Conservation (phyloP, 2,888 invertebrate species). For the Epicampocera succincta region DNA sequence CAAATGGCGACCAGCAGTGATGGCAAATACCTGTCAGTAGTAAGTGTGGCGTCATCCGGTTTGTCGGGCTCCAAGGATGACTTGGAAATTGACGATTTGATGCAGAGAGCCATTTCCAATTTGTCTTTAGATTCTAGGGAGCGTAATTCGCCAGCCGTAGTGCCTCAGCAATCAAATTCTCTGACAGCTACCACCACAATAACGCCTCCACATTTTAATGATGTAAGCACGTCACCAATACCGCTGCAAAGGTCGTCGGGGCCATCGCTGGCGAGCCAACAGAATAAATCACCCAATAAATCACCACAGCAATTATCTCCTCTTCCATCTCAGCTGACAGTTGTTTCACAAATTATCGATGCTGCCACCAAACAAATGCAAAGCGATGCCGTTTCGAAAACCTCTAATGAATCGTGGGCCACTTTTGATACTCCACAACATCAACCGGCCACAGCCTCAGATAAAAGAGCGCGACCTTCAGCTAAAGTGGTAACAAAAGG, state of each 20-base stretch:
- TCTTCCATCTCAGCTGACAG: constrained; percentile 80
- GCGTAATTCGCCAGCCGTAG: constrained; percentile 78
- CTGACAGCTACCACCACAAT: constrained; percentile 46
- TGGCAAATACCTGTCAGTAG: constrained; percentile 76
- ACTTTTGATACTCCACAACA: constrained; percentile 83
- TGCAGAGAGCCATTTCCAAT: constrained; percentile 82
- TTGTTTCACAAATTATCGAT: constrained; percentile 82
- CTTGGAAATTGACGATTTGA: constrained; percentile 81
- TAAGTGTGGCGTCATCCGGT: constrained; percentile 61
- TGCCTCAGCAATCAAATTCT: constrained; percentile 65
- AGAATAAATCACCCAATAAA: constrained; percentile 71
- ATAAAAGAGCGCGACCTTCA: constrained; percentile 64
- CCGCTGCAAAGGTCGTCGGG: constrained; percentile 79
- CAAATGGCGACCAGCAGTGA: constrained; percentile 69
- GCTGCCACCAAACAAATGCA: constrained; percentile 77
- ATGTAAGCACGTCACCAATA: constrained; percentile 81
- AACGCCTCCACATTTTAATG: constrained; percentile 79
- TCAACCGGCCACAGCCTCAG: constrained; percentile 55
- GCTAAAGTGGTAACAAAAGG: constrained; percentile 70
- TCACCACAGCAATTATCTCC: constrained; percentile 80
- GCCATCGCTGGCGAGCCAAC: constrained; percentile 52
- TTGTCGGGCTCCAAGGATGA: constrained; percentile 79
- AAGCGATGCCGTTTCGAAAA: constrained; percentile 78
- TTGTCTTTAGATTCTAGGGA: constrained; percentile 81
- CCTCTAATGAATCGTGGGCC: constrained; percentile 83